Conservation (phyloP, 2,888 invertebrate genomes). For the Formica aserva region DNA sequence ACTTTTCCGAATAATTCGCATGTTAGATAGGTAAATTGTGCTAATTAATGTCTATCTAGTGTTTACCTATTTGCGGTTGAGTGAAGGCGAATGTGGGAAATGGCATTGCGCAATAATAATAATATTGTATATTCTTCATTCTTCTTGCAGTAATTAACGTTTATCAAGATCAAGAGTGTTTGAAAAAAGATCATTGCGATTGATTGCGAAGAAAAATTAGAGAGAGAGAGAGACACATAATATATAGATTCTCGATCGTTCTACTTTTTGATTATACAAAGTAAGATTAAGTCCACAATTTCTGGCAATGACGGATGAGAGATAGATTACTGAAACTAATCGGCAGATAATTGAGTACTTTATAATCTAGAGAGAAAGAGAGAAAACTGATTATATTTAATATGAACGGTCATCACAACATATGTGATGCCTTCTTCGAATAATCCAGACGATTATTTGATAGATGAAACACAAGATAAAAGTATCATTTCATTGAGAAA, state of each 20-base stretch:
- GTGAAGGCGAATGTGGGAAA: background rate
- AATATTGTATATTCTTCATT: background rate
- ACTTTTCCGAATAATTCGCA: constrained; percentile 13
- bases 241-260: background rate
- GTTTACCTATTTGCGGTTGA: constrained; percentile 15
- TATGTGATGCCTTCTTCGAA: constrained; percentile 1
- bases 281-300: constrained; percentile 25
- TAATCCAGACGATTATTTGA: constrained; percentile 42
- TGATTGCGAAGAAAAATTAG: constrained; percentile 45
- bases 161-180: background rate
- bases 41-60: background rate
- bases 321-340: constrained; percentile 15
- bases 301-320: background rate
- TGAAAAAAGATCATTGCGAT: background rate
- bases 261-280: constrained; percentile 4
- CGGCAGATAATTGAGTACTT: background rate
- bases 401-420: background rate
- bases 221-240: background rate
- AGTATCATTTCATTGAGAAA: background rate
- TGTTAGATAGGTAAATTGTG: background rate
- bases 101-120: background rate
- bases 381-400: constrained; percentile 29
- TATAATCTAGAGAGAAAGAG: background rate
- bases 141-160: background rate
- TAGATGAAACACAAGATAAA: background rate